Conservation (phyloP, 92 coral and sea anemone species). For the Parazoanthus darwini region DNA sequence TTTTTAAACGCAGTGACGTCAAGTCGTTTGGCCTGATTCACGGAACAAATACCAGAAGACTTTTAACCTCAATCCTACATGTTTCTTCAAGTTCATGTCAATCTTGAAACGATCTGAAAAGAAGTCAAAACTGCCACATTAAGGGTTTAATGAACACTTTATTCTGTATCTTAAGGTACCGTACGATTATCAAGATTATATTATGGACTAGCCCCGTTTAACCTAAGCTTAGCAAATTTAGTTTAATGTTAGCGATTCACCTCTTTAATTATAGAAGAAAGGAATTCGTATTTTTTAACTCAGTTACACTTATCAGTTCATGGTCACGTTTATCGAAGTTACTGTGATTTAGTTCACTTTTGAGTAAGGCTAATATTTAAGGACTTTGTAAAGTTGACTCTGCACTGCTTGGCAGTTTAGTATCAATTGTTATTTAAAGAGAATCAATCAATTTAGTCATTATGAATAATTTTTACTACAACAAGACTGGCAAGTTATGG, state of each 20-base stretch:
- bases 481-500: too few species aligned
- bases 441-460: too few species aligned
- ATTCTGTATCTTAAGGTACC: not conserved
- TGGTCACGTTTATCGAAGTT: not conserved
- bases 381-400: not conserved
- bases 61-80: constrained; percentile 44
- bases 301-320: not conserved
- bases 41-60: constrained; percentile 5
- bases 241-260: not conserved
- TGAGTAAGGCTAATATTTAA: not conserved
- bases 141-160: constrained; percentile 1
- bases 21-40: not conserved
- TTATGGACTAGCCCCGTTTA: not conserved
- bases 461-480: too few species aligned
- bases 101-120: constrained; percentile 66
- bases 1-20: not conserved
- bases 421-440: not conserved
- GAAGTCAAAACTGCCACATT: constrained; percentile 54
- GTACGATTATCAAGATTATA: not conserved
- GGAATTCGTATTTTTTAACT: not conserved
- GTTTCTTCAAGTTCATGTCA: constrained; percentile 52
- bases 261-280: not conserved
- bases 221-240: not conserved
- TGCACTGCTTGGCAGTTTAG: not conserved
- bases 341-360: not conserved